A percentile compares a stretch with the other conserved stretches of the same genome.
phyloP scores from a whole-genome alignment of 2,888 invertebrate genomes.

The Parochlus steinenii region DNA sequence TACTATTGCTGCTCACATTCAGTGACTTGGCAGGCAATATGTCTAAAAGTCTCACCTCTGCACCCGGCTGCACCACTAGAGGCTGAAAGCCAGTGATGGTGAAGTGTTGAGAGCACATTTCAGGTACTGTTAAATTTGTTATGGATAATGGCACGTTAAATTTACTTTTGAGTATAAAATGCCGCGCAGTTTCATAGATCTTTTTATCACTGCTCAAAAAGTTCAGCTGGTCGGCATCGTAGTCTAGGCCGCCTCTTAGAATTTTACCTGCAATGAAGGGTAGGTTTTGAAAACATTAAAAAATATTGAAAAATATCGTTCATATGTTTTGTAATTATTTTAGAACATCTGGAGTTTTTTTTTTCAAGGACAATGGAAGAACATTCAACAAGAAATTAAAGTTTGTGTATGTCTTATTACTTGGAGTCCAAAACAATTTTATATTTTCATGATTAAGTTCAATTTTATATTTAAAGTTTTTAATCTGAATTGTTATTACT shows the following conservation, averaged over 20 bases:
- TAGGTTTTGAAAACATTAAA: too few species aligned
- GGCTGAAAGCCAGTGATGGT: conserved; percentile 30
- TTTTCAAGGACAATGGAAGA: too few species aligned
- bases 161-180: conserved; percentile 49
- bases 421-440: too few species aligned
- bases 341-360: too few species aligned
- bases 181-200: conserved; percentile 30
- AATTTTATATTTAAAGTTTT: too few species aligned
- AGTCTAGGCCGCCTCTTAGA: conserved; percentile 6
- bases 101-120: conserved; percentile 42
- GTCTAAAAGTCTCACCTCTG: conserved; percentile 20
- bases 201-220: conserved; percentile 13
- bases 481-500: too few species aligned
- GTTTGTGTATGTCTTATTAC: too few species aligned
- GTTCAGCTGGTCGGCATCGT: conserved; percentile 3
- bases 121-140: conserved; percentile 48
- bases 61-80: conserved; percentile 21
- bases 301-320: too few species aligned
- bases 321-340: too few species aligned
- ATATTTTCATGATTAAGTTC: too few species aligned
- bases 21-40: conserved; percentile 17
- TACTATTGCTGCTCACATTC: neutral
- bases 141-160: conserved; percentile 57
- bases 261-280: too few species aligned
- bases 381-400: too few species aligned